Evolutionary conservation across 2,797 vertebrate species (phyloP).

Genomic region (Ctenopoma kingsleyae): DNA sequence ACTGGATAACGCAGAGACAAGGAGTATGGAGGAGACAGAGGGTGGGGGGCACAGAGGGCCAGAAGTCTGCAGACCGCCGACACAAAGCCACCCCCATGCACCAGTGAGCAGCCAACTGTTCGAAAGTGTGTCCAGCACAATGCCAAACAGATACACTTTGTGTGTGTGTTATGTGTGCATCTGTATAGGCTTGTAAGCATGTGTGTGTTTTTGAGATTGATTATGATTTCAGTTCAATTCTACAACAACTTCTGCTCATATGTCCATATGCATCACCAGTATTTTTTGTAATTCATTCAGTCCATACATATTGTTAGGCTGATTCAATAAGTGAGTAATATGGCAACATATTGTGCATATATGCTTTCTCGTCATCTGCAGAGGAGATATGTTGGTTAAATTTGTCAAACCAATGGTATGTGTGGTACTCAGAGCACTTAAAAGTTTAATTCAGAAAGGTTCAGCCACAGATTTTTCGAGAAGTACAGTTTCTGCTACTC

Average conservation of each 20-base stretch:
- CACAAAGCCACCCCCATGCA: slow-evolving; percentile 78
- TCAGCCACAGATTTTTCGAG: neutral
- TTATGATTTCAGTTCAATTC: slow-evolving; percentile 10
- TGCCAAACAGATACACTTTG: slow-evolving; percentile 67
- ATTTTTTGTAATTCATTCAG: neutral
- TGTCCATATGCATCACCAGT: neutral
- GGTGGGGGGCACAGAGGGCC: slow-evolving; percentile 40
- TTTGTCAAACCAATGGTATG: no score
- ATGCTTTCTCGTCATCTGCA: neutral
- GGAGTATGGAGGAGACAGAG: slow-evolving; percentile 36
- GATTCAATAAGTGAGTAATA: neutral
- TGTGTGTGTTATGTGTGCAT: slow-evolving; percentile 60
- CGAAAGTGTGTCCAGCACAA: slow-evolving; percentile 84
- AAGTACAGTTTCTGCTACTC: neutral
- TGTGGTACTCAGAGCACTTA: neutral
- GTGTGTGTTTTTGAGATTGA: slow-evolving; percentile 20
- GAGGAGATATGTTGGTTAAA: neutral
- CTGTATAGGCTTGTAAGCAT: slow-evolving; percentile 37
- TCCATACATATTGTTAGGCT: neutral
- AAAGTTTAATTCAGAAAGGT: neutral
- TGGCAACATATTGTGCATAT: no score
- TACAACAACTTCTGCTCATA: neutral
- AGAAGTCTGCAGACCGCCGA: slow-evolving; percentile 77
- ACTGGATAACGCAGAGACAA: slow-evolving; percentile 52
- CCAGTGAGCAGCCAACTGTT: slow-evolving; percentile 83